Evolutionary conservation across 1,140 invertebrate genomes (phyloP), one percentile per base, ranked within the genome.

Genomic region (Luehdorfia chinensis): DNA sequence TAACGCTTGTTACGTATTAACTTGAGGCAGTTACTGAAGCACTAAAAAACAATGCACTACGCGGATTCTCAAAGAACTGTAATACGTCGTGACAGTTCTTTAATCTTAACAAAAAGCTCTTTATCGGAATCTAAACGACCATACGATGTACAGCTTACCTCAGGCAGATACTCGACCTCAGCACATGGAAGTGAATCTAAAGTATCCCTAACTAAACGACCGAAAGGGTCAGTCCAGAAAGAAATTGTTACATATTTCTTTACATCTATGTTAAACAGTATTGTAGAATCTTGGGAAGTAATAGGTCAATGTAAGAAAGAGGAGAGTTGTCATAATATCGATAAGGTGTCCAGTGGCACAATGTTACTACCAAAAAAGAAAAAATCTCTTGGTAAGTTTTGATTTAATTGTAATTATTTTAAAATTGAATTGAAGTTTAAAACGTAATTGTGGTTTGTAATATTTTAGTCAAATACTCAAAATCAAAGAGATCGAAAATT

Each of bases 201-300:
- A 7, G 15, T 44, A 4, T 66, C 63, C 5, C 2, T 66, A 5
- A 9, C 21, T 2, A 18, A 9, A 4, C 60, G 64, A 8, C 61
- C 65, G 7, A 75, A 49, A 30, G 71, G 69, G 12, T 61, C 68
- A 2, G 66, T 79, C 5, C 59, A 63, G 46, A 79, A 65, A 46
- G 76, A 85, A 66, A 50, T 85, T 6, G 59, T 85, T 6, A 74
- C 71, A 16, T 32, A 63, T 39, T 47, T 84, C 12, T 83, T 80
- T 36, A 70, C 79, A 25, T 73, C 75, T 4, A 84, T 83, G 78
- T 50, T 84, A 2, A 64, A 66, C 4, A 51, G 44, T 47, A 80
- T 84, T 23, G 66, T 84, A 4, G 61, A 73, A 1, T 75, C 75
- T 15, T 84, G 80, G 80, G 61, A 71, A 11, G 52, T 68, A 5